These are phyloP conservation scores for Sesamia nonagrioides DNA, from an alignment of 1,140 invertebrate genomes.

Conservation along the genomic window DNA sequence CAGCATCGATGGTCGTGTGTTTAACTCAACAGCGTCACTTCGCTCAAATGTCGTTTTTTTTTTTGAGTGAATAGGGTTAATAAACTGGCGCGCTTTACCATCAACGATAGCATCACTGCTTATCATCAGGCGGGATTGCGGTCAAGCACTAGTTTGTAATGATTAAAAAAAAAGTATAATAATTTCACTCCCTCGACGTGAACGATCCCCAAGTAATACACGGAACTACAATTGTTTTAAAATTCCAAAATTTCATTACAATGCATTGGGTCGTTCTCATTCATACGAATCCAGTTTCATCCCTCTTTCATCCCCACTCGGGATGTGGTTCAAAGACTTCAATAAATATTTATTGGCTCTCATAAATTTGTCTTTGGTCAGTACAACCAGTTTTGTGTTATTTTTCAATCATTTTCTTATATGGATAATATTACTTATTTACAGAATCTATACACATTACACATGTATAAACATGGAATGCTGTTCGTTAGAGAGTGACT, in stretches of 20 bases:
- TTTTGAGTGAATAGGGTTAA: no score
- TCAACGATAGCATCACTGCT: no score
- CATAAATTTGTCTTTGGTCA: conserved; percentile 39
- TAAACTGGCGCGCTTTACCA: no score
- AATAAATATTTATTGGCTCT: conserved; percentile 46
- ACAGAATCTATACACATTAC: background rate
- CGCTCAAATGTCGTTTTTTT: no score
- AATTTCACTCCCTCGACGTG: background rate
- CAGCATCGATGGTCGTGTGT: no score
- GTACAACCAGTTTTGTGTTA: conserved; percentile 5
- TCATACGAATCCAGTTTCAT: conserved; percentile 37
- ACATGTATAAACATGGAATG: no score
- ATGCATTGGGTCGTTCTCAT: conserved; percentile 42
- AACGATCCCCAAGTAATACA: background rate
- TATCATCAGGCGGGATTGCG: no score
- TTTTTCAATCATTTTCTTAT: conserved; percentile 36
- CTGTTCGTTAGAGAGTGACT: no score
- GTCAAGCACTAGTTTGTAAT: no score
- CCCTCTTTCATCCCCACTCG: conserved; percentile 22
- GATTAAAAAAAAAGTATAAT: no score
- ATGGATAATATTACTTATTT: conserved; percentile 10
- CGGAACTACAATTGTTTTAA: conserved; percentile 9
- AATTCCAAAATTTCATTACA: conserved; percentile 33
- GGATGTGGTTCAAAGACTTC: conserved; percentile 42
- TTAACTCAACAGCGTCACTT: no score